Evolutionary conservation across 53 echinoderm and acorn worm genomes (phyloP), one percentile per base, ranked within the genome.

Genomic region (Crossaster papposus): DNA sequence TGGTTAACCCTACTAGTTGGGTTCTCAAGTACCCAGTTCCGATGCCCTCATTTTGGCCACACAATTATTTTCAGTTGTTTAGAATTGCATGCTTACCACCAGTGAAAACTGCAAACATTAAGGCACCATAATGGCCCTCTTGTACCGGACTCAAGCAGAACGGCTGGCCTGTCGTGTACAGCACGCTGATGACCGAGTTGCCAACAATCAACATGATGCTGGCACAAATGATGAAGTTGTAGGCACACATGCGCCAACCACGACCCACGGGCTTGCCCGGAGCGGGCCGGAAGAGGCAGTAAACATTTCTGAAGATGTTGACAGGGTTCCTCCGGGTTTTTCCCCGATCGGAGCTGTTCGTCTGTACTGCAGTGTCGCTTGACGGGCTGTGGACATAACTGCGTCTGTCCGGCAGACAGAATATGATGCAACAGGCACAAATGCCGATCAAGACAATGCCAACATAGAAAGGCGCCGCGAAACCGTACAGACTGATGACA

Each of bases 61-160:
- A 9, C 23, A 62, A 68, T 11, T 68, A 1, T n/a, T 68, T 26
- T 68, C 68, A 68, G 68, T 68, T 28, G 17, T 68, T 58, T 15
- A 1, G 14, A 58, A 55, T 14, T 58, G 58, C 53, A 10, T 15
- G 22, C 22, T 20, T 78, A 78, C 78, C 78, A 51, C 36, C 78
- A 51, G 78, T 78, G 78, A 24, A 78, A 44, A 51, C 52, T 9
- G 78, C 78, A 78, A 78, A 78, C 78, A 78, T 78, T 4, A 51
- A 8, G 24, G 78, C 78, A 28, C 78, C 78, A 78, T 78, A 78
- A 78, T 78, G 52, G 11, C 78, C 78, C 23, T 78, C 78, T 78
- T 91, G 84, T 15, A 91, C 53, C 1, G 91, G 79, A 22, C 37
- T 77, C 22, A 91, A 44, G 63, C 91, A 91, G 74, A 91, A 91